Percentiles rank a stretch among this genome's conserved stretches.
phyloP scores from a whole-genome alignment of 2,113 vertebrate species.

The Calyptomena viridis region DNA sequence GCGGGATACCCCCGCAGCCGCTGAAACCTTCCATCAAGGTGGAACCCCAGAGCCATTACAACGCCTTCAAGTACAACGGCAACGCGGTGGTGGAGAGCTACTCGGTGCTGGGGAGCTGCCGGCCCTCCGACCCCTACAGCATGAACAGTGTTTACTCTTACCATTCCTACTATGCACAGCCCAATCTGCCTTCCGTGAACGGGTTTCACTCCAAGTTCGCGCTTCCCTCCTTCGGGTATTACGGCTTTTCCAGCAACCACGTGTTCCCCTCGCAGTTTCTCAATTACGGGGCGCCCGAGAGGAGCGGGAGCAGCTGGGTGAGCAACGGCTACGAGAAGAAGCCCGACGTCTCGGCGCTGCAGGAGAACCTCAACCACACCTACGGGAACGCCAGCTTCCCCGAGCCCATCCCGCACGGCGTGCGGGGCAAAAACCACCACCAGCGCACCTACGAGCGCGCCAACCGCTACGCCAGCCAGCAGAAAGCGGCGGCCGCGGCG shows the following conservation, averaged over 20 bases:
- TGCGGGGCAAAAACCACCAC: slow-evolving; percentile 70
- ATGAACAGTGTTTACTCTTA: slow-evolving; percentile 87
- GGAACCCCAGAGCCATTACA: slow-evolving; percentile 80
- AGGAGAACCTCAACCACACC: slow-evolving; percentile 79
- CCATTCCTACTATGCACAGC: slow-evolving; percentile 95
- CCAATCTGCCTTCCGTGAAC: slow-evolving; percentile 87
- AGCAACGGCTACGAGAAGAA: slow-evolving; percentile 82
- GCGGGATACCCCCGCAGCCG: slow-evolving; percentile 81
- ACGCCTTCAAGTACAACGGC: slow-evolving; percentile 80
- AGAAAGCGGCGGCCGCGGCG: neutral
- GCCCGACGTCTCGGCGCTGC: slow-evolving; percentile 82
- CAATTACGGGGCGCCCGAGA: slow-evolving; percentile 77
- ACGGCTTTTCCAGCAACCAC: slow-evolving; percentile 85
- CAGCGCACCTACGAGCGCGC: slow-evolving; percentile 77
- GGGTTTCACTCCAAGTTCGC: slow-evolving; percentile 91
- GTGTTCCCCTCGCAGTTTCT: slow-evolving; percentile 88
- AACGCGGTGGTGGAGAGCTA: slow-evolving; percentile 83
- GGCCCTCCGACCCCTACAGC: slow-evolving; percentile 88
- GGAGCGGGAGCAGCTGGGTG: slow-evolving; percentile 68
- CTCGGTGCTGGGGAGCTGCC: slow-evolving; percentile 81
- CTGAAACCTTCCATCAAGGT: slow-evolving; percentile 88
- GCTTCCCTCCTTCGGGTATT: slow-evolving; percentile 87
- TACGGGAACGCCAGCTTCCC: slow-evolving; percentile 72
- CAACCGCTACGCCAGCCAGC: slow-evolving; percentile 65
- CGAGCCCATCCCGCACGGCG: slow-evolving; percentile 63